Percentiles rank a stretch among this genome's conserved stretches.
Evolutionary conservation across 64 coral and sea anemone species (phyloP).

Genomic region (Dendrophyllia cribrosa): DNA sequence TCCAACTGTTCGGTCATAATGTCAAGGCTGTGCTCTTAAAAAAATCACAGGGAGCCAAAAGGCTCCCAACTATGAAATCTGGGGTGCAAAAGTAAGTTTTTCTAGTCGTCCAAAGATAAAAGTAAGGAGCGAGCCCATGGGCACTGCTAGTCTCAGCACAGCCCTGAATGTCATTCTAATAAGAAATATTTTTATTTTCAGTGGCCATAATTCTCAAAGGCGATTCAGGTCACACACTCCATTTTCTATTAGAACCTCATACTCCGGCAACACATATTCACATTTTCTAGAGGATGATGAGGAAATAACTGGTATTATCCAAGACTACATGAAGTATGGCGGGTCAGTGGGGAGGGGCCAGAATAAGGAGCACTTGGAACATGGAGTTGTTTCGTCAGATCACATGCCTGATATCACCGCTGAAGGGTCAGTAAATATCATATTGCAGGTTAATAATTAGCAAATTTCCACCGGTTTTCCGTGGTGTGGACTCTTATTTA

Average conservation of each 20-base stretch:
- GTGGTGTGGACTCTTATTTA: too few species aligned
- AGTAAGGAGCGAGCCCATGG: too few species aligned
- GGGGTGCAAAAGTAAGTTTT: too few species aligned
- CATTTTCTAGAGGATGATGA: conserved; percentile 68
- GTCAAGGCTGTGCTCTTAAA: too few species aligned
- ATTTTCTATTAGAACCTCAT: conserved; percentile 13
- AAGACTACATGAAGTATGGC: conserved; percentile 71
- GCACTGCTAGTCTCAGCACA: too few species aligned
- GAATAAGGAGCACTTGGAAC: conserved; percentile 24
- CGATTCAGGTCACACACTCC: conserved; percentile 56
- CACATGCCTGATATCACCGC: conserved; percentile 5
- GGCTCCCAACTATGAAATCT: too few species aligned
- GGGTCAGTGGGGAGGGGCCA: neutral
- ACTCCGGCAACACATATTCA: conserved; percentile 26
- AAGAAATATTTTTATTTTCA: neutral
- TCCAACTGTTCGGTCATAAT: too few species aligned
- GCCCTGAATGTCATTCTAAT: too few species aligned
- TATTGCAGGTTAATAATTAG: too few species aligned
- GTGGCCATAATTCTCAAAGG: conserved; percentile 14
- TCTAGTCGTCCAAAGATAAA: too few species aligned
- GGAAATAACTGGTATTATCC: conserved; percentile 69
- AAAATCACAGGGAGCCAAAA: too few species aligned
- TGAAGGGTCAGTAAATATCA: conserved; percentile 1
- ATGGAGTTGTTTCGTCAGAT: conserved; percentile 34
- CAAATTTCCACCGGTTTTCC: too few species aligned